Evolutionary conservation across 2,113 vertebrate genomes (phyloP).

Genomic region (Butorides virescens): DNA sequence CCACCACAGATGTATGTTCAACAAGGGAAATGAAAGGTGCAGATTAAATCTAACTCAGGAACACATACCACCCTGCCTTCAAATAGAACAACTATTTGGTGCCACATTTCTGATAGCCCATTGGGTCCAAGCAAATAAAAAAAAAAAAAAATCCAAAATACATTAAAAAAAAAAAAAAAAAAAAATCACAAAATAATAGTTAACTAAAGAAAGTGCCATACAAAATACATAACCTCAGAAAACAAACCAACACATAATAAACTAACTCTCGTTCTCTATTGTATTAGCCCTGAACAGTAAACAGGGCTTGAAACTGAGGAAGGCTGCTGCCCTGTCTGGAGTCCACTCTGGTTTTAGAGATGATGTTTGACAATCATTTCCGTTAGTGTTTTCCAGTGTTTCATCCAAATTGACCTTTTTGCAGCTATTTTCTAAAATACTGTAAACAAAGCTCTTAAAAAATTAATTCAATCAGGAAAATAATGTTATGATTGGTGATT

Average conservation of each 20-base stretch:
- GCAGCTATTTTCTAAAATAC: neutral
- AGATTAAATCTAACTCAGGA: neutral
- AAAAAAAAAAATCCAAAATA: neutral
- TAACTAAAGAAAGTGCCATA: neutral
- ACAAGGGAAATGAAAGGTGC: neutral
- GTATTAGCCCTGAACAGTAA: neutral
- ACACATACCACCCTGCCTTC: neutral
- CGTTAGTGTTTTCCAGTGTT: neutral
- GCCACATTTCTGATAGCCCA: neutral
- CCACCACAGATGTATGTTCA: neutral
- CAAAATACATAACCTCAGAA: neutral
- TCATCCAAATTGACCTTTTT: neutral
- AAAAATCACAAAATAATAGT: neutral
- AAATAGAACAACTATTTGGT: neutral
- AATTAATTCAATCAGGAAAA: neutral
- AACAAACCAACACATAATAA: neutral
- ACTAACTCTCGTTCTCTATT: neutral
- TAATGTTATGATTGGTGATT: neutral
- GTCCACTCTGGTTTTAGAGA: neutral
- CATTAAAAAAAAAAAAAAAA: neutral
- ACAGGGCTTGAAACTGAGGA: neutral
- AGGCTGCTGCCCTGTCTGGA: neutral
- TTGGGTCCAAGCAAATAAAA: neutral
- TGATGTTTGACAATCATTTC: neutral
- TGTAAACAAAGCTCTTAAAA: neutral